Conservation (phyloP, 2,888 invertebrate species). For the Tenthredo mesomela region DNA sequence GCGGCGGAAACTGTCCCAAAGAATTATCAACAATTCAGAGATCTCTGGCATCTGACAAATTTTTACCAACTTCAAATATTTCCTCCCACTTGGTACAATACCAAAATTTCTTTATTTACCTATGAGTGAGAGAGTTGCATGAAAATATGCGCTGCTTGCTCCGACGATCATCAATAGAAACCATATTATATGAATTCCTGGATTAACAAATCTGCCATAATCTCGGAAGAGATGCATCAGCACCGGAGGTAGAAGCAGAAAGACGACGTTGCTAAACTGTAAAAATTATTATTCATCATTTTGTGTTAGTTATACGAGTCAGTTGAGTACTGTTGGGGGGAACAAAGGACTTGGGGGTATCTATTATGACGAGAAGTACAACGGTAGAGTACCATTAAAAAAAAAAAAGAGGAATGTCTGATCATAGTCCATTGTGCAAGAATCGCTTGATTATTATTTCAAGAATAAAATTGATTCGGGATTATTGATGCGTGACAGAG, state of each 20-base stretch:
- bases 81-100: neutral
- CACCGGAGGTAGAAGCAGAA: slow-evolving; percentile 88
- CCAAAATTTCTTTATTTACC: slow-evolving; percentile 73
- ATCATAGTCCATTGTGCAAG: neutral
- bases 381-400: neutral
- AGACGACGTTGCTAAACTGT: slow-evolving; percentile 89
- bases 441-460: neutral
- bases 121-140: slow-evolving; percentile 90
- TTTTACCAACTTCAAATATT: neutral
- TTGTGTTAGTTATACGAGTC: neutral
- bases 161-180: slow-evolving; percentile 89
- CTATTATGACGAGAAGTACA: neutral
- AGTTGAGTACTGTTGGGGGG: neutral
- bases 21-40: neutral
- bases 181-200: slow-evolving; percentile 91
- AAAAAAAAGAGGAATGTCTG: neutral
- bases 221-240: slow-evolving; percentile 88
- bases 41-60: neutral
- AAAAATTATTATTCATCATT: slow-evolving; percentile 63
- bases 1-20: neutral
- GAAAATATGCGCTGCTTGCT: slow-evolving; percentile 90
- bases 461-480: neutral
- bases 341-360: slow-evolving; percentile 27
- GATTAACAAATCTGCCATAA: slow-evolving; percentile 87
- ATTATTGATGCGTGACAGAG: slow-evolving; percentile 23